Evolutionary conservation across 2,113 vertebrate genomes (phyloP).

Genomic region (Calonectris borealis): DNA sequence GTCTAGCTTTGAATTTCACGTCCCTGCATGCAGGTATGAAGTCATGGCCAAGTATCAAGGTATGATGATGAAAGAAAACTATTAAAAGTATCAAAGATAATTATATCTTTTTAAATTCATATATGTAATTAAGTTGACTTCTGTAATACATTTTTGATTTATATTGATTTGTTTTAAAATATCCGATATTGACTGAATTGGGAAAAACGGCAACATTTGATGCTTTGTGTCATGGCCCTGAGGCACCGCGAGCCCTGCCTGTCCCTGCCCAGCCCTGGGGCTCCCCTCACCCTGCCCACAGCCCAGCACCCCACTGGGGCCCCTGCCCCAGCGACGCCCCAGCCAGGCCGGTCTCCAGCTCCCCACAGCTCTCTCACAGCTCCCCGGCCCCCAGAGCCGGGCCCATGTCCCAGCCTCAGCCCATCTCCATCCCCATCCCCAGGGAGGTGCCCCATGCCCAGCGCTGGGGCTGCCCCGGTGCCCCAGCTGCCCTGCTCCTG

Average conservation of each 20-base stretch:
- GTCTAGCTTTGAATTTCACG: background rate
- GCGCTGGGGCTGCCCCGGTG: fast-evolving
- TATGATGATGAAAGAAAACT: background rate
- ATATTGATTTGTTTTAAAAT: background rate
- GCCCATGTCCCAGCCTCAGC: background rate
- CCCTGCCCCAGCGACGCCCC: fast-evolving
- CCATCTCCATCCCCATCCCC: background rate
- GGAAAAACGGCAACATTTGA: background rate
- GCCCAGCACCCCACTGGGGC: too few relatives aligned
- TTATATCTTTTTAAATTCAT: background rate
- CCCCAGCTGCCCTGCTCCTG: too few relatives aligned
- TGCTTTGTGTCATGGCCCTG: too few relatives aligned
- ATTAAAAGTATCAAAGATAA: background rate
- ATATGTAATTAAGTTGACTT: background rate
- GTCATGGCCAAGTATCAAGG: background rate
- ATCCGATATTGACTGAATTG: background rate
- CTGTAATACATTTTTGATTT: background rate
- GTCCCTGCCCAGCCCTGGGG: background rate
- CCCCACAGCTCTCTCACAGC: background rate
- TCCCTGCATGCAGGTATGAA: background rate
- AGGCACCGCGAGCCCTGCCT: background rate
- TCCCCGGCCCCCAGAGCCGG: too few relatives aligned
- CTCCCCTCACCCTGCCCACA: background rate
- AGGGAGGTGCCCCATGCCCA: background rate
- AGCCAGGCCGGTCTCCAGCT: fast-evolving